Evolutionary conservation across 1,140 invertebrate species (phyloP).

Genomic region (Reticulitermes speratus): DNA sequence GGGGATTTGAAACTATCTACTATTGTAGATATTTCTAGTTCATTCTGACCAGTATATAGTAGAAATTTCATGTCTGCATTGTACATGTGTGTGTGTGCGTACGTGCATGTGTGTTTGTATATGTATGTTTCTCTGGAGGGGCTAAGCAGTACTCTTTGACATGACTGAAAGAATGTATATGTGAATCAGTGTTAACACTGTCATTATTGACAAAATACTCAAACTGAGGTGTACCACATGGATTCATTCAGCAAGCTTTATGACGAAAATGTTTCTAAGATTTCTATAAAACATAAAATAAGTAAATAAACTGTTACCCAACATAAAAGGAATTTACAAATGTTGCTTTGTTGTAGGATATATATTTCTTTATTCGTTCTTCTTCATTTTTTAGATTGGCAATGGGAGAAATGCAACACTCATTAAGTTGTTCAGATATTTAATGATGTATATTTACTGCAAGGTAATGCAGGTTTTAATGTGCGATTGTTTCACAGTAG

Average conservation of each 20-base stretch:
- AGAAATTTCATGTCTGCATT: neutral
- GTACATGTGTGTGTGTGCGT: neutral
- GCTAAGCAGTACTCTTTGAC: constrained; percentile 1
- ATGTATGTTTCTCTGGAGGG: neutral
- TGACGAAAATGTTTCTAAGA: neutral
- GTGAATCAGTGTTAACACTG: neutral
- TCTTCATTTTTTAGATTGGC: neutral
- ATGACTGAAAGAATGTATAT: neutral
- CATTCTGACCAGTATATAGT: neutral
- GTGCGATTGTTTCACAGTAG: neutral
- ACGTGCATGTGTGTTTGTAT: neutral
- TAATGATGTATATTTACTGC: neutral
- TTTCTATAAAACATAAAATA: neutral
- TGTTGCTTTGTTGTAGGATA: constrained; percentile 14
- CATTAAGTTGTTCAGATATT: neutral
- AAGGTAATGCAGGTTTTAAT: neutral
- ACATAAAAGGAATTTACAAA: neutral
- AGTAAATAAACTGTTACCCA: neutral
- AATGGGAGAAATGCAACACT: neutral
- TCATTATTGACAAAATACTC: neutral
- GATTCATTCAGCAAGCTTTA: neutral
- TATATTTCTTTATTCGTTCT: neutral
- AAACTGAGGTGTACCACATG: neutral
- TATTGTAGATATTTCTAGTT: constrained; percentile 6
- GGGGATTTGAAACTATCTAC: neutral